Percentiles rank a stretch among this genome's conserved stretches.
These are phyloP conservation scores for Cheilinus undulatus DNA, from an alignment of 2,113 vertebrate species.

Conservation along the genomic window DNA sequence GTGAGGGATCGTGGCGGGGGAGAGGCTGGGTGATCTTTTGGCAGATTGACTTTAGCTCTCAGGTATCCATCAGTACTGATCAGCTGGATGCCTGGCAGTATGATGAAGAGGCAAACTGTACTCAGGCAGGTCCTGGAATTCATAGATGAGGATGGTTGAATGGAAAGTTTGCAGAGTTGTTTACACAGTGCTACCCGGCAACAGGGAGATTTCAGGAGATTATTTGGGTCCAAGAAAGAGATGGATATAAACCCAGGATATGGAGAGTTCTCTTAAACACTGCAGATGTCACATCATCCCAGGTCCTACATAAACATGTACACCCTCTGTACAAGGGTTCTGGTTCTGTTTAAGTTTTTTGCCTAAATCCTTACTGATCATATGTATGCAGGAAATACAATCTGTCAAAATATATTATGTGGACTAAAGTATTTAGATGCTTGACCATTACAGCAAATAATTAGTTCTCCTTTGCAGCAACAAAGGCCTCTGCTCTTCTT, in stretches of 20 bases:
- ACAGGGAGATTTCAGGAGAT: neutral
- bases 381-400: too few relatives aligned
- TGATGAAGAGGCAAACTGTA: slow-evolving; percentile 14
- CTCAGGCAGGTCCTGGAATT: neutral
- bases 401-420: too few relatives aligned
- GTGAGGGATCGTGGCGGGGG: neutral
- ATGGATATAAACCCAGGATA: neutral
- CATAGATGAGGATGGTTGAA: neutral
- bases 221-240: neutral
- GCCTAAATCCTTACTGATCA: too few relatives aligned
- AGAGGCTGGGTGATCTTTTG: neutral
- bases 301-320: too few relatives aligned
- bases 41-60: slow-evolving; percentile 7
- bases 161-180: neutral
- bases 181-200: neutral
- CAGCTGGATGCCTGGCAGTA: neutral
- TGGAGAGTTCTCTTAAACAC: neutral
- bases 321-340: too few relatives aligned
- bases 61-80: slow-evolving; percentile 8
- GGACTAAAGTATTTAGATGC: too few relatives aligned
- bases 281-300: neutral
- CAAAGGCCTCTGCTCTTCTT: too few relatives aligned
- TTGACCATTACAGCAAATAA: too few relatives aligned
- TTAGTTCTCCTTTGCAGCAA: too few relatives aligned
- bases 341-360: too few relatives aligned